phyloP scores from a whole-genome alignment of 2,888 invertebrate genomes.

The Lycocerus yunnanus region DNA sequence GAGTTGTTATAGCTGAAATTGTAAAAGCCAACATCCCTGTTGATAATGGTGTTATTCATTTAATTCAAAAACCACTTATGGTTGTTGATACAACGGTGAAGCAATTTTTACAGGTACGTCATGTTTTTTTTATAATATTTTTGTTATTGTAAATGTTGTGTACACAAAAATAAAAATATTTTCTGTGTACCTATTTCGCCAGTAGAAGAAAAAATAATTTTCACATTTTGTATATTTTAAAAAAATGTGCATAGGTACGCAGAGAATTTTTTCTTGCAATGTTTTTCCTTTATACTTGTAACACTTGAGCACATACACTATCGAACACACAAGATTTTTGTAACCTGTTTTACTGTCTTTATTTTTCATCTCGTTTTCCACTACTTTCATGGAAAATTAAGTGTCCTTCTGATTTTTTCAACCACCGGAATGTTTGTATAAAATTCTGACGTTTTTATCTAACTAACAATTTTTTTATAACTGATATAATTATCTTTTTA shows the following conservation, averaged over 20 bases:
- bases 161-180: neutral
- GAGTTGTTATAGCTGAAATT: slow-evolving; percentile 86
- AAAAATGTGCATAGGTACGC: neutral
- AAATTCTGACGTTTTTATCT: neutral
- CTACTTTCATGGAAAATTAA: neutral
- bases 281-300: neutral
- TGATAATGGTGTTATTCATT: slow-evolving; percentile 89
- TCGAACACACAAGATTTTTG: slow-evolving; percentile 7
- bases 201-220: neutral
- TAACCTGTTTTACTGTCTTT: neutral
- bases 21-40: slow-evolving; percentile 90
- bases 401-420: neutral
- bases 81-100: slow-evolving; percentile 87
- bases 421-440: neutral
- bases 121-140: neutral
- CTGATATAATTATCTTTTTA: neutral
- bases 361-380: neutral
- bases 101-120: slow-evolving; percentile 82
- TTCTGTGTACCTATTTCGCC: no score
- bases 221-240: neutral
- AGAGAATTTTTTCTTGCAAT: neutral
- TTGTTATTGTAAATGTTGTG: neutral
- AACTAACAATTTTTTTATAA: neutral
- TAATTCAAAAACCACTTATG: slow-evolving; percentile 90
- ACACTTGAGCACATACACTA: slow-evolving; percentile 12